Percentiles rank a stretch among this genome's conserved stretches.
Conservation (phyloP, 2,888 invertebrate species). For the Rhagonycha fulva region DNA sequence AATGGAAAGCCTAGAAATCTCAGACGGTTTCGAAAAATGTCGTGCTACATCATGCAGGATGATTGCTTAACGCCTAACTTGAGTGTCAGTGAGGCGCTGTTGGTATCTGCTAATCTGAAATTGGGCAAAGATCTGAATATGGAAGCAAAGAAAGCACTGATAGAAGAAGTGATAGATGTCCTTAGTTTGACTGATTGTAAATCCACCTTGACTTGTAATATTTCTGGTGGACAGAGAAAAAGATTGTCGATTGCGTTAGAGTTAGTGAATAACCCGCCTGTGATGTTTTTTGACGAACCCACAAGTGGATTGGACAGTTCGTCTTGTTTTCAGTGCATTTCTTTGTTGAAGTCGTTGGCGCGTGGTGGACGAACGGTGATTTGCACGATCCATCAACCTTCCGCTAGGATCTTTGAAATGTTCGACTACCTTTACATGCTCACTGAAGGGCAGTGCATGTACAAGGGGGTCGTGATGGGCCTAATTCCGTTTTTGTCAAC, state of each 20-base stretch:
- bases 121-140: slow-evolving; percentile 77
- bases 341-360: slow-evolving; percentile 84
- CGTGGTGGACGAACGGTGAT: slow-evolving; percentile 89
- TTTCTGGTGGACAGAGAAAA: slow-evolving; percentile 92
- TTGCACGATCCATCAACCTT: slow-evolving; percentile 96
- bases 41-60: slow-evolving; percentile 97
- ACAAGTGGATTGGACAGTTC: slow-evolving; percentile 93
- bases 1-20: slow-evolving; percentile 88
- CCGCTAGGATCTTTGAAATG: slow-evolving; percentile 93
- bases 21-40: slow-evolving; percentile 87
- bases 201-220: slow-evolving; percentile 77
- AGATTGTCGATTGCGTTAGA: slow-evolving; percentile 89
- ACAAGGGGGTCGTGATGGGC: slow-evolving; percentile 81
- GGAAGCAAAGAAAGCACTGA: slow-evolving; percentile 76
- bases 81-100: slow-evolving; percentile 91
- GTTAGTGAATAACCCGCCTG: slow-evolving; percentile 93
- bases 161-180: slow-evolving; percentile 85
- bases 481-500: slow-evolving; percentile 87
- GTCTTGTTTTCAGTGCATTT: slow-evolving; percentile 91
- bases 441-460: slow-evolving; percentile 92
- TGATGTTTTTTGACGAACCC: slow-evolving; percentile 97
- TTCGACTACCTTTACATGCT: slow-evolving; percentile 92
- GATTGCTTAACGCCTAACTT: slow-evolving; percentile 88
- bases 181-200: slow-evolving; percentile 79
- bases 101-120: slow-evolving; percentile 91